These are phyloP conservation scores for Papilio elwesi DNA, from an alignment of 2,888 invertebrate genomes.

Conservation along the genomic window DNA sequence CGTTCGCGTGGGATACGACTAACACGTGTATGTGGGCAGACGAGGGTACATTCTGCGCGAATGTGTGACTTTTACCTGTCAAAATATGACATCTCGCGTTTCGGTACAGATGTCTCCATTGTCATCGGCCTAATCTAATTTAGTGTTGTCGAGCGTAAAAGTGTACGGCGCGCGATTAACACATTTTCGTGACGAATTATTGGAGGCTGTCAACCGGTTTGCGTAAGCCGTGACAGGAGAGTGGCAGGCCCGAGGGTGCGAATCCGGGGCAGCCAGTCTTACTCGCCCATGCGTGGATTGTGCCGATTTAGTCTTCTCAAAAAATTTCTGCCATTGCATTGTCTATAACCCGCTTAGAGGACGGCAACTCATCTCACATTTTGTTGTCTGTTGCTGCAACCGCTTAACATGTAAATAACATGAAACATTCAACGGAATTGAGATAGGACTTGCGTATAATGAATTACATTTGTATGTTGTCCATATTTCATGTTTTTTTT, in stretches of 20 bases:
- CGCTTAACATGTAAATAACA: slow-evolving; percentile 32
- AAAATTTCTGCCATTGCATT: slow-evolving; percentile 29
- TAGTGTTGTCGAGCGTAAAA: slow-evolving; percentile 77
- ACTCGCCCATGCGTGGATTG: slow-evolving; percentile 49
- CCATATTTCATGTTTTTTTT: background rate
- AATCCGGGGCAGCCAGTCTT: slow-evolving; percentile 52
- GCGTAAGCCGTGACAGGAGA: slow-evolving; percentile 84
- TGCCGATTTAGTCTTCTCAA: slow-evolving; percentile 56
- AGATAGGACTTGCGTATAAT: background rate
- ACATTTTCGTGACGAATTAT: slow-evolving; percentile 83
- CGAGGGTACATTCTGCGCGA: slow-evolving; percentile 61
- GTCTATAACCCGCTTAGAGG: slow-evolving; percentile 29
- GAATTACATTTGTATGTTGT: slow-evolving; percentile 3
- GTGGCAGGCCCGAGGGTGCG: slow-evolving; percentile 75
- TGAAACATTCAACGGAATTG: slow-evolving; percentile 8
- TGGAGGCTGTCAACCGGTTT: slow-evolving; percentile 80
- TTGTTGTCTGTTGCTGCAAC: slow-evolving; percentile 11
- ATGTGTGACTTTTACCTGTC: slow-evolving; percentile 78
- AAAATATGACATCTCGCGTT: slow-evolving; percentile 81
- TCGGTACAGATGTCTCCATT: slow-evolving; percentile 80
- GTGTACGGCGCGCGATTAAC: slow-evolving; percentile 77
- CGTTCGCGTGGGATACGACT: slow-evolving; percentile 61
- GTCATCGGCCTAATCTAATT: slow-evolving; percentile 81
- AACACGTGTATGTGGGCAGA: slow-evolving; percentile 82
- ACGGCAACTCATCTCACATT: slow-evolving; percentile 15